These are phyloP conservation scores for Percina caprodes DNA, from an alignment of 2,113 vertebrate genomes.

Conservation along the genomic window DNA sequence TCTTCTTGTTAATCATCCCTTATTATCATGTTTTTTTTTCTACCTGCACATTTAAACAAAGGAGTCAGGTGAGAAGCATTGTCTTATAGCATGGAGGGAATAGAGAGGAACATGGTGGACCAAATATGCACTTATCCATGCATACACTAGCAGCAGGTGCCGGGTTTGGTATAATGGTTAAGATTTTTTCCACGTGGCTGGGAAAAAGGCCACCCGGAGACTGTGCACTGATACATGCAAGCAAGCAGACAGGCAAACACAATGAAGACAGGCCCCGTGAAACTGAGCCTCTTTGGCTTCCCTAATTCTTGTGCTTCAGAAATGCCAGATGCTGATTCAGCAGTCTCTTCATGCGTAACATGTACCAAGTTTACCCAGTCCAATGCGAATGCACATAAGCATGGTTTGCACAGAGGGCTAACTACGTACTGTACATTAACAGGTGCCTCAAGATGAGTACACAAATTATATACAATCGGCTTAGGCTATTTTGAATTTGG, in stretches of 20 bases:
- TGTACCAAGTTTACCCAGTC: slow-evolving; percentile 18
- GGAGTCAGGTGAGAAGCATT: slow-evolving; percentile 3
- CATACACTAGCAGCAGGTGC: slow-evolving; percentile 16
- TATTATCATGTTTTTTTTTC: slow-evolving; percentile 49
- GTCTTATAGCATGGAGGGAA: not conserved
- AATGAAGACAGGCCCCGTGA: slow-evolving; percentile 10
- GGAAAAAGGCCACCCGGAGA: slow-evolving; percentile 26
- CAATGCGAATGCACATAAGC: slow-evolving; percentile 9
- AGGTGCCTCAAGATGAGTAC: not conserved
- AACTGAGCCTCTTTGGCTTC: slow-evolving; percentile 21
- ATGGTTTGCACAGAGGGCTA: not conserved
- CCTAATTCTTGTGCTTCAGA: slow-evolving; percentile 22
- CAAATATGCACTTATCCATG: not conserved
- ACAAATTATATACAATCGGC: not conserved
- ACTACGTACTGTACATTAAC: slow-evolving; percentile 8
- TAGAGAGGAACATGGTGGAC: not conserved
- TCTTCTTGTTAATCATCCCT: slow-evolving; percentile 33
- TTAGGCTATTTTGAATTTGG: not conserved
- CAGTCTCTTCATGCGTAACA: slow-evolving; percentile 6
- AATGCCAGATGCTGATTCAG: slow-evolving; percentile 41
- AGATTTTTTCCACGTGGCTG: slow-evolving; percentile 1
- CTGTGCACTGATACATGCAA: slow-evolving; percentile 8
- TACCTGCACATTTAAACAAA: slow-evolving; percentile 24
- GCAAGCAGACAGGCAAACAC: slow-evolving; percentile 12
- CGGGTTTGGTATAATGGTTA: not conserved